A percentile compares a stretch with the other conserved stretches of the same genome.
Evolutionary conservation across 2,113 vertebrate genomes (phyloP).

Genomic region (Coptodon rendalli): DNA sequence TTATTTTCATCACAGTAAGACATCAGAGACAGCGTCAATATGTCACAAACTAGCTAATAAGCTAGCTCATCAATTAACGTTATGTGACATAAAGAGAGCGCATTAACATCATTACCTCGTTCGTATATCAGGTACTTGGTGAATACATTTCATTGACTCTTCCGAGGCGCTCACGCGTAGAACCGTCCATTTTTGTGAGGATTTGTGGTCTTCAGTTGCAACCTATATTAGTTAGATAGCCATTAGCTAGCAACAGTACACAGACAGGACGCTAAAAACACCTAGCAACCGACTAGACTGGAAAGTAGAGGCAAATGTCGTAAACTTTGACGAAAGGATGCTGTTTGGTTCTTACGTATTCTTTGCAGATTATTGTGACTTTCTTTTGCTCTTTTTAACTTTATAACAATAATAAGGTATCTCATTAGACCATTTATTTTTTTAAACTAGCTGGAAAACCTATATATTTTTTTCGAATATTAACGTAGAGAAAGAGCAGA

Average conservation of each 20-base stretch:
- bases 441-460: not conserved
- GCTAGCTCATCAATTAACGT: not conserved
- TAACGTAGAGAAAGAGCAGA: not conserved
- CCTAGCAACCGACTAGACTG: slow-evolving; percentile 54
- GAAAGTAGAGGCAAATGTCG: slow-evolving; percentile 41
- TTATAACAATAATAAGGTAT: not conserved
- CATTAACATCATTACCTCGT: not conserved
- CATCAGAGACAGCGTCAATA: not conserved
- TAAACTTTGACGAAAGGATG: not conserved
- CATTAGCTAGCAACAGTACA: slow-evolving; percentile 59
- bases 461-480: not conserved
- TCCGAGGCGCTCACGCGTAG: not conserved
- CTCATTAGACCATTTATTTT: not conserved
- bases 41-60: not conserved
- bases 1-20: not conserved
- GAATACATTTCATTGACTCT: rapidly evolving
- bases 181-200: not conserved
- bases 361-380: not conserved
- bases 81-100: not conserved
- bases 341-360: not conserved
- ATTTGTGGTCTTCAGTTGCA: not conserved
- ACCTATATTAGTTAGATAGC: not conserved
- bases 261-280: slow-evolving; percentile 36
- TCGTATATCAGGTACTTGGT: not conserved
- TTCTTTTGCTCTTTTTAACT: not conserved